Conservation (phyloP, 2,888 invertebrate species). For the Zootermopsis nevadensis region DNA sequence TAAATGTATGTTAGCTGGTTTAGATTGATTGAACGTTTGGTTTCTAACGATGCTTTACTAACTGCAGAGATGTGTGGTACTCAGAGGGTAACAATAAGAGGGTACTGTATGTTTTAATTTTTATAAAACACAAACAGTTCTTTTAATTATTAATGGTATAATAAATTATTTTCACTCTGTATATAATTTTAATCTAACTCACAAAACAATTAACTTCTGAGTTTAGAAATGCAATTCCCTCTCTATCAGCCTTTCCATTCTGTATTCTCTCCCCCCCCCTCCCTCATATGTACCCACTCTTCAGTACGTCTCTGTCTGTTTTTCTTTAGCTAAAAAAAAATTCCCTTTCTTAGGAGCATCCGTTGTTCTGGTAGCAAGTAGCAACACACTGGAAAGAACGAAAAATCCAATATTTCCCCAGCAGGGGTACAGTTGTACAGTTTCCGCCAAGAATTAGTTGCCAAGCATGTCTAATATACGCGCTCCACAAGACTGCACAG, state of each 20-base stretch:
- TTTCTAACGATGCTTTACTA: too few relatives aligned
- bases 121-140: too few relatives aligned
- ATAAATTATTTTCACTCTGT: too few relatives aligned
- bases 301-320: background rate
- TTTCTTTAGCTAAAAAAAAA: slow-evolving; percentile 28
- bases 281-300: background rate
- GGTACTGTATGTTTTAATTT: too few relatives aligned
- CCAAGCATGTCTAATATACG: background rate
- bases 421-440: slow-evolving; percentile 36
- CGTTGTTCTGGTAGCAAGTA: slow-evolving; percentile 27
- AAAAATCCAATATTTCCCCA: slow-evolving; percentile 36
- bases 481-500: background rate
- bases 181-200: too few relatives aligned
- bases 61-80: too few relatives aligned
- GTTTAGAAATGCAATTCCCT: background rate
- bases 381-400: slow-evolving; percentile 18
- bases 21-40: too few relatives aligned
- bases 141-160: too few relatives aligned
- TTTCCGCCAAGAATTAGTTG: slow-evolving; percentile 13
- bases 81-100: too few relatives aligned
- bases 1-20: too few relatives aligned
- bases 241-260: background rate
- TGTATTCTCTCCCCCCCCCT: background rate
- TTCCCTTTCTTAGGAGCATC: slow-evolving; percentile 2
- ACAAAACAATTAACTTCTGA: background rate